These are phyloP conservation scores for Lethocerus indicus DNA, from an alignment of 1,140 invertebrate genomes.

Conservation along the genomic window DNA sequence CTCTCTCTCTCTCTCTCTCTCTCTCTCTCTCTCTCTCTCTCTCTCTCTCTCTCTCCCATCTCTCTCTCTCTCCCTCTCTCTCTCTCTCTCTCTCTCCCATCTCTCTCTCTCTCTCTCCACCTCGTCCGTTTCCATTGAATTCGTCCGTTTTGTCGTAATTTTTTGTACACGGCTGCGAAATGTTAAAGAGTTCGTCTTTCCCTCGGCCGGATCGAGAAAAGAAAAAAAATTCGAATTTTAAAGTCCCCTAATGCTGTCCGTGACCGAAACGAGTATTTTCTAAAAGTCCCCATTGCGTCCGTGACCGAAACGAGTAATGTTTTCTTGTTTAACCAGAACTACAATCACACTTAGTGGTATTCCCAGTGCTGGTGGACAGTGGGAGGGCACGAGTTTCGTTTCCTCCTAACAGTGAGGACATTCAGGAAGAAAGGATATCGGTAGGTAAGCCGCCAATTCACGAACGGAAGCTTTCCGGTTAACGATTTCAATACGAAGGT, in stretches of 20 bases:
- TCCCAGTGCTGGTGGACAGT: too few species aligned
- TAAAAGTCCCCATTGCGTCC: too few species aligned
- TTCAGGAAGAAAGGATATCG: too few species aligned
- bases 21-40: conserved; percentile 7
- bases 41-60: conserved; percentile 5
- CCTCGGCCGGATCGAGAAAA: neutral
- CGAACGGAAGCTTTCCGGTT: too few species aligned
- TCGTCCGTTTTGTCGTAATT: neutral
- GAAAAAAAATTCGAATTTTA: neutral
- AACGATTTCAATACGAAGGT: too few species aligned
- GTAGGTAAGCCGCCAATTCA: too few species aligned
- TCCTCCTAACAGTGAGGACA: too few species aligned
- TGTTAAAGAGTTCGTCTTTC: neutral
- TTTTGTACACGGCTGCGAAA: neutral
- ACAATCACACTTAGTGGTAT: too few species aligned
- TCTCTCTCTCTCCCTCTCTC: conserved; percentile 6
- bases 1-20: conserved; percentile 7
- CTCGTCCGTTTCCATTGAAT: neutral
- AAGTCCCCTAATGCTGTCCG: neutral
- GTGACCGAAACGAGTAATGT: too few species aligned
- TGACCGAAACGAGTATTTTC: neutral
- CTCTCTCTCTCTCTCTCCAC: neutral
- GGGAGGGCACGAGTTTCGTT: too few species aligned
- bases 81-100: conserved; percentile 2
- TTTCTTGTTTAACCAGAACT: too few species aligned